These are phyloP conservation scores for Neoarius graeffei DNA, from an alignment of 2,113 vertebrate species.

Conservation along the genomic window DNA sequence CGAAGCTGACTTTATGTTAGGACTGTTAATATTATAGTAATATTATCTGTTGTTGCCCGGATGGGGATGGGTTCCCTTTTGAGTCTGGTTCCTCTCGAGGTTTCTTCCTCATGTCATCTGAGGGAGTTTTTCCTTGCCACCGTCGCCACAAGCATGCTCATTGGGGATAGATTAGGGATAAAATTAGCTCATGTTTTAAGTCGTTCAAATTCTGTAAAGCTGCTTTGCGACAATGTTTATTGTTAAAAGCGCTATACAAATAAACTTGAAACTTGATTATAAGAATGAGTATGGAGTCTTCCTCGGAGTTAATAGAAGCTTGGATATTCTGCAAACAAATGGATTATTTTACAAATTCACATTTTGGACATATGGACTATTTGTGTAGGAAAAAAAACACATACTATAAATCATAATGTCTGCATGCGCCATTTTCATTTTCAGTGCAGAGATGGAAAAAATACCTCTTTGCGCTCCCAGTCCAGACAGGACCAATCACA, in stretches of 20 bases:
- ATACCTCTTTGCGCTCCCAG: background rate
- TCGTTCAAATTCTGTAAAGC: no score
- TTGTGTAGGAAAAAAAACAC: background rate
- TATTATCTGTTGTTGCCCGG: no score
- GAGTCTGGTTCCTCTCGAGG: no score
- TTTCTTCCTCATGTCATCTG: no score
- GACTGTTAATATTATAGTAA: no score
- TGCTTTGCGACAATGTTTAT: no score
- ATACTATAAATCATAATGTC: background rate
- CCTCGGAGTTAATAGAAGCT: background rate
- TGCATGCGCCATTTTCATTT: slow-evolving; percentile 2
- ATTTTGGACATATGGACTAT: background rate
- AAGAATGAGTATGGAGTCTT: background rate
- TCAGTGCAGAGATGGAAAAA: background rate
- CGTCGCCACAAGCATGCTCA: no score
- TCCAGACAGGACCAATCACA: background rate
- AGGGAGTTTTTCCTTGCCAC: no score
- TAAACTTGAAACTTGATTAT: background rate
- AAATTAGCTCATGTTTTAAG: no score
- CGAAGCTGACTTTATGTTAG: no score
- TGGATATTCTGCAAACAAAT: background rate
- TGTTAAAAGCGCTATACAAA: background rate
- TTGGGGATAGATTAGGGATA: no score
- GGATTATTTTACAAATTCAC: background rate
- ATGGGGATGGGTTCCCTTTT: no score